Conservation (phyloP, 2,797 vertebrate species). For the Catostomus latipinnis region DNA sequence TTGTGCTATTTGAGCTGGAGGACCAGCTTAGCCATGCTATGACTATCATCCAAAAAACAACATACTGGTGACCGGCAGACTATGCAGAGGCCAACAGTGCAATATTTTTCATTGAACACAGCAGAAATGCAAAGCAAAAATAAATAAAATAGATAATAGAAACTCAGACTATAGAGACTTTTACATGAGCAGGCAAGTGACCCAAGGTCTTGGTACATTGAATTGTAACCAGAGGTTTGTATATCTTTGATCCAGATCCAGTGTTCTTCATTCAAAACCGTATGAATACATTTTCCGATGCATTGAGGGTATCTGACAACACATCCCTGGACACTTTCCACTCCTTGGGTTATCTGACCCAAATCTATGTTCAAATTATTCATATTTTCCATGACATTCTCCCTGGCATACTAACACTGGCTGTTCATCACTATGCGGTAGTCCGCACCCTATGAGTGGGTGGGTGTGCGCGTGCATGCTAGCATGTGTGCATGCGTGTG, state of each 20-base stretch:
- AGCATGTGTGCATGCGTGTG: background rate
- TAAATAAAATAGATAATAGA: constrained; percentile 27
- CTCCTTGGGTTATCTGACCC: constrained; percentile 14
- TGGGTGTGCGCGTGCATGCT: background rate
- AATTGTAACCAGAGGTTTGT: constrained; percentile 21
- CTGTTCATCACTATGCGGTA: constrained; percentile 50
- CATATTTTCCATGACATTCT: constrained; percentile 15
- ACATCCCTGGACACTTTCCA: constrained; percentile 13
- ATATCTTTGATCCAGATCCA: constrained; percentile 12
- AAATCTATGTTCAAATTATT: constrained; percentile 43
- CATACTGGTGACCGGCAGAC: background rate
- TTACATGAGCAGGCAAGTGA: constrained; percentile 39
- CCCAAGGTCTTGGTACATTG: constrained; percentile 25
- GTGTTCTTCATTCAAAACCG: constrained; percentile 24
- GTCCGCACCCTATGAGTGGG: constrained; percentile 14
- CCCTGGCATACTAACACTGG: constrained; percentile 9
- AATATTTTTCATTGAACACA: constrained; percentile 43
- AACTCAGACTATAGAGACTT: constrained; percentile 8
- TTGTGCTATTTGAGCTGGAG: too few relatives aligned
- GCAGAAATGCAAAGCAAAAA: constrained; percentile 30
- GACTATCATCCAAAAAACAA: too few relatives aligned
- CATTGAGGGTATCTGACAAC: background rate
- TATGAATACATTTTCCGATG: constrained; percentile 21
- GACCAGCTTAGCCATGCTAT: too few relatives aligned
- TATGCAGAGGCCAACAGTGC: background rate